Evolutionary conservation across 1,140 invertebrate species (phyloP).

Genomic region (Goniozus legneri): DNA sequence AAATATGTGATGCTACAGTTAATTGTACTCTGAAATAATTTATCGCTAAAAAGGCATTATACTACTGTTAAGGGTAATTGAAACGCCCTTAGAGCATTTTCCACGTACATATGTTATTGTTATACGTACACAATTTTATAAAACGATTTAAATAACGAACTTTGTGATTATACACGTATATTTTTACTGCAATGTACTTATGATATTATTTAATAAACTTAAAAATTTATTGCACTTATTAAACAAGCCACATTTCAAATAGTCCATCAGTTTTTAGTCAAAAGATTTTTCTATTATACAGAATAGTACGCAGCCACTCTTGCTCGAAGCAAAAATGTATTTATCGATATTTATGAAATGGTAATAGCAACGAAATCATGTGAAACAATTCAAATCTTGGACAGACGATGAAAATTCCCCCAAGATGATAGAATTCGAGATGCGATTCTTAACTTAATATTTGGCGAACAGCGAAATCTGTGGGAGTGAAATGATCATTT

Average conservation of each 20-base stretch:
- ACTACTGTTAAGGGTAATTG: neutral
- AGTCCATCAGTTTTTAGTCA: neutral
- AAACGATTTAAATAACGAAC: too few species aligned
- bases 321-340: slow-evolving; percentile 8
- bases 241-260: too few species aligned
- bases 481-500: too few species aligned
- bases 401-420: slow-evolving; percentile 26
- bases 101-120: neutral
- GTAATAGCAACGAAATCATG: neutral
- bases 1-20: neutral
- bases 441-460: slow-evolving; percentile 29
- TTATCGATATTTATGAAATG: neutral
- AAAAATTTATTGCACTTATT: too few species aligned
- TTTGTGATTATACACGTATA: too few species aligned
- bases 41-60: neutral
- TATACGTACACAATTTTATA: neutral
- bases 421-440: slow-evolving; percentile 35
- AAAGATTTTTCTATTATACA: neutral
- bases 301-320: slow-evolving; percentile 19
- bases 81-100: neutral
- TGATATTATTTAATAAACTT: neutral
- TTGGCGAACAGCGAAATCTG: slow-evolving; percentile 34
- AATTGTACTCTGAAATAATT: slow-evolving; percentile 2
- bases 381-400: slow-evolving; percentile 26
- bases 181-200: neutral